Percentiles rank a stretch among this genome's conserved stretches.
Evolutionary conservation across 1,140 invertebrate species (phyloP).

Genomic region (Diorhabda sublineata): DNA sequence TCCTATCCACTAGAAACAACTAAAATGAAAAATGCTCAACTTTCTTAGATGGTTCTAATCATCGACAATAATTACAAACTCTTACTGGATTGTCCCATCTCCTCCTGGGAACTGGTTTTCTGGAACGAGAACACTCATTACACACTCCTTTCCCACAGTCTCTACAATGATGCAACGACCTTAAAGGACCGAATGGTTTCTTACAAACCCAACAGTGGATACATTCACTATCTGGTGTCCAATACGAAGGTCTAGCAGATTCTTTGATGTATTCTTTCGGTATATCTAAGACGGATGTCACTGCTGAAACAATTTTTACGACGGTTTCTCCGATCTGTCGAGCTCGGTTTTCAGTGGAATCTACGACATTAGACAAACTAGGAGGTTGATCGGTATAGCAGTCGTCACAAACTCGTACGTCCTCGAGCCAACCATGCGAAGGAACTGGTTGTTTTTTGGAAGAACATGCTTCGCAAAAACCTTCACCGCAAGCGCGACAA

Average conservation of each 20-base stretch:
- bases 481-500: slow-evolving; percentile 72
- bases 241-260: slow-evolving; percentile 72
- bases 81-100: slow-evolving; percentile 68
- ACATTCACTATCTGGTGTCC: slow-evolving; percentile 72
- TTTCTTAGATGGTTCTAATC: slow-evolving; percentile 2
- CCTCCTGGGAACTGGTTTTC: slow-evolving; percentile 60
- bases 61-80: slow-evolving; percentile 61
- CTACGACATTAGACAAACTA: slow-evolving; percentile 34
- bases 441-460: slow-evolving; percentile 59
- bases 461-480: slow-evolving; percentile 66
- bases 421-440: slow-evolving; percentile 58
- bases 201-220: slow-evolving; percentile 64
- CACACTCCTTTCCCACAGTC: slow-evolving; percentile 70
- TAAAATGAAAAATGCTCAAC: too few species aligned
- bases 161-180: slow-evolving; percentile 69
- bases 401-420: slow-evolving; percentile 64
- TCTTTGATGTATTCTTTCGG: slow-evolving; percentile 66
- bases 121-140: slow-evolving; percentile 59
- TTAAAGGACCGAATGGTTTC: slow-evolving; percentile 52
- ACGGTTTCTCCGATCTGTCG: slow-evolving; percentile 63
- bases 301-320: slow-evolving; percentile 57
- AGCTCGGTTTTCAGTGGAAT: slow-evolving; percentile 50
- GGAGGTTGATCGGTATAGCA: slow-evolving; percentile 51
- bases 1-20: too few species aligned
- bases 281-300: slow-evolving; percentile 39